Evolutionary conservation across 2,888 invertebrate species (phyloP), one percentile per base, ranked within the genome.

Genomic region (Sceliomorpha sp.): DNA sequence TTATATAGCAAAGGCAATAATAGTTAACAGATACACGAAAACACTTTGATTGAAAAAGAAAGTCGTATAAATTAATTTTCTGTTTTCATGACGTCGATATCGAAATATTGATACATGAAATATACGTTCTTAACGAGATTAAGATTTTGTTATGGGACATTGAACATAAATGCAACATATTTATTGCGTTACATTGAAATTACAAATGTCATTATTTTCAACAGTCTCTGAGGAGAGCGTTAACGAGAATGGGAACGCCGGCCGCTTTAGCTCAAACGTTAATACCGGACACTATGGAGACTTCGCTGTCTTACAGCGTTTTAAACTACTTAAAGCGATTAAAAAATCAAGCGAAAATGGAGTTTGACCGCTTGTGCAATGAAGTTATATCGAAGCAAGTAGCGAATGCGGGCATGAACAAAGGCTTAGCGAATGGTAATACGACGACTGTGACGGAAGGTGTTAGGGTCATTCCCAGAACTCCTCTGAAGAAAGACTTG

Each of bases 311-410:
- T 83, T 98, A 96, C 87, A 95, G 95, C 64, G 97, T 99, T 36
- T 92, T 97, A 67, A 97, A 97, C 88, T 98, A 98, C 88, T 90
- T 99, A 84, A 98, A 98, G 89, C 94, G 97, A 88, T 91, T 98
- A 78, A 99, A 99, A 90, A 97, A 96, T 88, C 95, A 96, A 87
- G 98, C 97, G 12, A 96, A 96, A 89, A 91, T 93, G 50, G 97
- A 97, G 87, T 96, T 96, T 83, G 97, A 97, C 86, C 93, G 95
- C 83, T 90, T 96, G 32, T 96, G 96, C 79, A 92, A 93, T 68
- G 95, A 95, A 81, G 94, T 94, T 67, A 91, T 93, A 75, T 93
- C 93, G 74, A 92, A 93, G 71, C 91, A 91, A 79, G 87, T 85
- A 1, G 80, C 83, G 7, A 82, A 78, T 44, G 79, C 81, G n/a